phyloP scores from a whole-genome alignment of 2,113 vertebrate species.

The Ictalurus furcatus region DNA sequence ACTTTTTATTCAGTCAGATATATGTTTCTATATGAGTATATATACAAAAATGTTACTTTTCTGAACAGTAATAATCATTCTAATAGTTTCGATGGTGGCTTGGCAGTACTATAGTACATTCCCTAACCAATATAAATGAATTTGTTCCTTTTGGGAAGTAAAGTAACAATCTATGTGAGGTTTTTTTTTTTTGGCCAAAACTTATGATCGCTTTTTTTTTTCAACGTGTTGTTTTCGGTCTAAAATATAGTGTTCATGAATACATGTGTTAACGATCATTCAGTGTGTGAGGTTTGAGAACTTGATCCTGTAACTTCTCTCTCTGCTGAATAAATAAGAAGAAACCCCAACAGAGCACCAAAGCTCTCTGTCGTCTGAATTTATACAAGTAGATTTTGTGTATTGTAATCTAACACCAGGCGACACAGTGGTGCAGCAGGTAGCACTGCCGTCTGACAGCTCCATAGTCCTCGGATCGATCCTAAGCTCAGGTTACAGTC shows the following conservation, averaged over 20 bases:
- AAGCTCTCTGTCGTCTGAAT: not conserved
- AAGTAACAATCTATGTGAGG: not conserved
- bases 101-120: no score
- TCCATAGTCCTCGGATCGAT: not conserved
- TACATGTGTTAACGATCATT: not conserved
- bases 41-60: not conserved
- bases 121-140: not conserved
- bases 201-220: not conserved
- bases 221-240: not conserved
- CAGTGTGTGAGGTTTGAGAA: not conserved
- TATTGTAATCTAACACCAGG: not conserved
- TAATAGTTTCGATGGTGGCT: not conserved
- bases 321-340: constrained; percentile 1
- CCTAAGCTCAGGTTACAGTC: not conserved
- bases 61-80: not conserved
- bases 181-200: not conserved
- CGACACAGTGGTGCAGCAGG: not conserved
- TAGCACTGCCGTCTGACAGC: not conserved
- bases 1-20: not conserved
- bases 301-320: constrained; percentile 1
- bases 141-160: not conserved
- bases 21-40: not conserved
- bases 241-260: not conserved
- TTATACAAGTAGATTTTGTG: not conserved
- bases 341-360: not conserved